Conservation (phyloP, 2,797 vertebrate species). For the Ptychadena robeensis region DNA sequence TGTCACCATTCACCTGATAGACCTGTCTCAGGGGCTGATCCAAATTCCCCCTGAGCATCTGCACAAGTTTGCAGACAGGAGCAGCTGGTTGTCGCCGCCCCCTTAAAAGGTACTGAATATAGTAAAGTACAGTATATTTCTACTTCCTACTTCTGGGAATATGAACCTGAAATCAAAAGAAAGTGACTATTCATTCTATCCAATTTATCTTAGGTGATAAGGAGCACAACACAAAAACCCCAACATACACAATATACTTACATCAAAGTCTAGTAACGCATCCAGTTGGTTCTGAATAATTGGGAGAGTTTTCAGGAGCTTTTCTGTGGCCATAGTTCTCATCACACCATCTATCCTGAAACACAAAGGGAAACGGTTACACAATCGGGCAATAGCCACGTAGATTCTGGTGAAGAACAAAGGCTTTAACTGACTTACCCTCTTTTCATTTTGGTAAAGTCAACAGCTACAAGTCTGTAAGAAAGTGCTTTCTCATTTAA, state of each 20-base stretch:
- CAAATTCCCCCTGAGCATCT: no score
- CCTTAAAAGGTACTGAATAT: no score
- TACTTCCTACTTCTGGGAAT: no score
- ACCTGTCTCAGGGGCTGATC: no score
- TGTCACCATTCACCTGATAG: no score
- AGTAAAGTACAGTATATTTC: no score
- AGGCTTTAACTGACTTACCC: slow-evolving; percentile 76
- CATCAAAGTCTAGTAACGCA: slow-evolving; percentile 93
- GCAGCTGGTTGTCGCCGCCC: no score
- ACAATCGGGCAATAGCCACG: neutral
- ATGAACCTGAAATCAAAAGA: no score
- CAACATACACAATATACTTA: slow-evolving; percentile 66
- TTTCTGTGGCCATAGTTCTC: slow-evolving; percentile 91
- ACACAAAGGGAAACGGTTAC: slow-evolving; percentile 13
- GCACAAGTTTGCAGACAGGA: no score
- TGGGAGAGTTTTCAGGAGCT: slow-evolving; percentile 91
- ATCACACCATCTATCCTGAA: slow-evolving; percentile 88
- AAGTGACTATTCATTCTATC: no score
- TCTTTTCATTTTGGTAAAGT: slow-evolving; percentile 96
- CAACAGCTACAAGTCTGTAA: slow-evolving; percentile 90
- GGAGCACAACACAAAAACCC: no score
- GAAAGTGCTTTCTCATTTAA: slow-evolving; percentile 96
- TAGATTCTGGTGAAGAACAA: neutral
- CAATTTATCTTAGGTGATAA: no score
- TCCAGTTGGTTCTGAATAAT: slow-evolving; percentile 95